These are phyloP conservation scores for Resseliella maxima DNA, from an alignment of 2,888 invertebrate species.

Conservation along the genomic window DNA sequence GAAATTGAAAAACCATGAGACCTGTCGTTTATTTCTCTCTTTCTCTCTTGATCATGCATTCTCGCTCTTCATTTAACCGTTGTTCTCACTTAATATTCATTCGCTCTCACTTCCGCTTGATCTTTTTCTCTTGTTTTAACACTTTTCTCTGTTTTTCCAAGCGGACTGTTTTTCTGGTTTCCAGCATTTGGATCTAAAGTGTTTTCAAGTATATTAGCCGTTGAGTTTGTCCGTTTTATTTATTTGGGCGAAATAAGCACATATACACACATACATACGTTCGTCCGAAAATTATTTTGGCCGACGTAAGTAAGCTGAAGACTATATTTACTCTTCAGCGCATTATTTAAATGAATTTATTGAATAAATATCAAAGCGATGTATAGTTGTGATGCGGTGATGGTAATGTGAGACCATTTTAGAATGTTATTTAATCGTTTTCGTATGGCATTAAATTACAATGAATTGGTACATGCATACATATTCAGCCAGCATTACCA, in stretches of 20 bases:
- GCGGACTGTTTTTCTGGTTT: too few relatives aligned
- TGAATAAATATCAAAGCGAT: neutral
- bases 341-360: slow-evolving; percentile 38
- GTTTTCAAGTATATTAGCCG: neutral
- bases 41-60: too few relatives aligned
- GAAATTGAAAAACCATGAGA: neutral
- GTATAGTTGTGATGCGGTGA: neutral
- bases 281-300: neutral
- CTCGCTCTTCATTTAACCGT: too few relatives aligned
- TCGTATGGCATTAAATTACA: neutral
- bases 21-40: neutral
- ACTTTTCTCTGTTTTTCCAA: too few relatives aligned
- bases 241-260: neutral
- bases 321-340: neutral
- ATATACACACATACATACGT: neutral
- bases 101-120: too few relatives aligned
- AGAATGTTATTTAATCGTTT: slow-evolving; percentile 29
- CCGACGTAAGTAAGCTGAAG: neutral
- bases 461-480: neutral
- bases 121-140: too few relatives aligned
- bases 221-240: neutral
- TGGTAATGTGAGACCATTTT: neutral
- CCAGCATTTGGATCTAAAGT: too few relatives aligned
- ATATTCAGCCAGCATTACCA: neutral
- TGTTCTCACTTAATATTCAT: too few relatives aligned